Conservation (phyloP, 2,888 invertebrate genomes). For the Magallana nippona region DNA sequence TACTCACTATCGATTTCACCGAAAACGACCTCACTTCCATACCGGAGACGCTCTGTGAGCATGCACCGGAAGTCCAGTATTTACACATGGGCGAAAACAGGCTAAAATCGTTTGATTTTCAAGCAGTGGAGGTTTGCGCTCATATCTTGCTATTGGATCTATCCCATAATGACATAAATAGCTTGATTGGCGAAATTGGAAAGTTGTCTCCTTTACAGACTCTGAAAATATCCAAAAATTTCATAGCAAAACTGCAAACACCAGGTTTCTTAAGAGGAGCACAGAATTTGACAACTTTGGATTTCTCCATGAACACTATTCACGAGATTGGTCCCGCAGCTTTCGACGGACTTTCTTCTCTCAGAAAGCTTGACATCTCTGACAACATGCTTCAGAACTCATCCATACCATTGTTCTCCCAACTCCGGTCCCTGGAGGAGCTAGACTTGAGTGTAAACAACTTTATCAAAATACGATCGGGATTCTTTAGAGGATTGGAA, state of each 20-base stretch:
- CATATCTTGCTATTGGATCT: conserved; percentile 34
- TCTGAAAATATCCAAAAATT: conserved; percentile 40
- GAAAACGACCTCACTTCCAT: conserved; percentile 38
- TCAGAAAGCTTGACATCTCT: conserved; percentile 38
- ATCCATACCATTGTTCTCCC: background rate
- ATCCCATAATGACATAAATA: conserved; percentile 39
- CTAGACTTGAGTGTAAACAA: conserved; percentile 43
- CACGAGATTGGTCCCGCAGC: background rate
- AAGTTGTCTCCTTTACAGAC: background rate
- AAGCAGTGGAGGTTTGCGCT: conserved; percentile 34
- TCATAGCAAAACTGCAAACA: background rate
- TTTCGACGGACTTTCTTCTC: conserved; percentile 33
- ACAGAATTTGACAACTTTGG: conserved; percentile 9
- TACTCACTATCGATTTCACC: conserved; percentile 44
- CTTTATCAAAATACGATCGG: conserved; percentile 20
- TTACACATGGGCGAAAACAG: conserved; percentile 40
- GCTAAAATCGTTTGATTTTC: conserved; percentile 40
- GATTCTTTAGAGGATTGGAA: conserved; percentile 2
- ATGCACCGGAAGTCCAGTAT: conserved; percentile 18
- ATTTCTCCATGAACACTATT: conserved; percentile 45
- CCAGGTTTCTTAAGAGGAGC: conserved; percentile 28
- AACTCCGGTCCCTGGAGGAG: background rate
- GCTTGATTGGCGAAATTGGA: conserved; percentile 11
- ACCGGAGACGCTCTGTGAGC: conserved; percentile 41
- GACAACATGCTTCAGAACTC: conserved; percentile 40